Evolutionary conservation across 2,113 vertebrate species (phyloP).

Genomic region (Corythornis cristatus): DNA sequence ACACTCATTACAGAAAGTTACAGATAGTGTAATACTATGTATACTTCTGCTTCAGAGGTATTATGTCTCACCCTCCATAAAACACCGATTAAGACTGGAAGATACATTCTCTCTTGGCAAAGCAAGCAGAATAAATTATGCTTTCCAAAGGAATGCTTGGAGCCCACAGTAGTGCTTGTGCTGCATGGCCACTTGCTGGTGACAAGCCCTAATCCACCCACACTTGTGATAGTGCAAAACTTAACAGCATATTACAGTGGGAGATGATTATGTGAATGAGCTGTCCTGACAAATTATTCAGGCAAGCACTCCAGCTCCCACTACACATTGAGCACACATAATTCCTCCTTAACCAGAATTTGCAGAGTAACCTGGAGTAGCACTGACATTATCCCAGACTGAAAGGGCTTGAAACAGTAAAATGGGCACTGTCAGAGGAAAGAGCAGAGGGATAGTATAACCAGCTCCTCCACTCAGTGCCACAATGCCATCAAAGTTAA

Average conservation of each 20-base stretch:
- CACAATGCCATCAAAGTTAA: not conserved
- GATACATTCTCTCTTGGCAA: not conserved
- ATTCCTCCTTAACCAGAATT: not conserved
- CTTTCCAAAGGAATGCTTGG: not conserved
- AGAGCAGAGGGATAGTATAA: not conserved
- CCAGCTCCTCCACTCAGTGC: too few relatives aligned
- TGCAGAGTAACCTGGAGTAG: not conserved
- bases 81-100: not conserved
- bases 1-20: not conserved
- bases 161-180: not conserved
- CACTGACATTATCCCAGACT: not conserved
- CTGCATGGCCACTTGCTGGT: not conserved
- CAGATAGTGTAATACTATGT: not conserved
- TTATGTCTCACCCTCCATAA: not conserved
- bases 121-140: not conserved
- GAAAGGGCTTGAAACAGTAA: not conserved
- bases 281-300: not conserved
- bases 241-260: not conserved
- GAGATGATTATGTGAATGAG: not conserved
- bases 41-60: not conserved
- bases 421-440: rapidly evolving
- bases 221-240: not conserved
- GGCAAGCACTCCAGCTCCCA: not conserved
- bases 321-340: not conserved
- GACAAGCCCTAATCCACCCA: not conserved